phyloP scores from a whole-genome alignment of 2,113 vertebrate species.

The Siphamia tubifer region DNA sequence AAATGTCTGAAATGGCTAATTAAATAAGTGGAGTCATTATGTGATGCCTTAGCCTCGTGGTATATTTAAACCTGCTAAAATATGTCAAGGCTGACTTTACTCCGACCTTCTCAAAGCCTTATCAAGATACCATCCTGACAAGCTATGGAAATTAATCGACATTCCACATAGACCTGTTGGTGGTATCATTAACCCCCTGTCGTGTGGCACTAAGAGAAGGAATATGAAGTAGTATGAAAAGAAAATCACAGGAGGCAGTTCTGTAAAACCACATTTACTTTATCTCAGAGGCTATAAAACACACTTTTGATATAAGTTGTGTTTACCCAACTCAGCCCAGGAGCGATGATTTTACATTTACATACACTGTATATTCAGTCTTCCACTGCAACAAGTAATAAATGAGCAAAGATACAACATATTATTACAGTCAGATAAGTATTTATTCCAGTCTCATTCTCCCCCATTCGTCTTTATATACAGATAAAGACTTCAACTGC shows the following conservation, averaged over 20 bases:
- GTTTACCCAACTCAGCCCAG: neutral
- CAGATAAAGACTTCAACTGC: neutral
- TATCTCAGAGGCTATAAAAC: neutral
- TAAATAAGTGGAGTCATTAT: neutral
- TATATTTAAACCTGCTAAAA: neutral
- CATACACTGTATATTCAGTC: neutral
- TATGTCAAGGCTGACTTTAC: neutral
- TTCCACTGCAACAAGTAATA: neutral
- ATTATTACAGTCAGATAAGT: neutral
- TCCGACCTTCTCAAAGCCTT: neutral
- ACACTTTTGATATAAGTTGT: neutral
- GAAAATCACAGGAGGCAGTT: neutral
- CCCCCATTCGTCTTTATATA: neutral
- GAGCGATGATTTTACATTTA: neutral
- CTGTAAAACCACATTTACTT: neutral
- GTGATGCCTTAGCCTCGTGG: neutral
- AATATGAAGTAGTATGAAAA: neutral
- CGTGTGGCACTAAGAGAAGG: neutral
- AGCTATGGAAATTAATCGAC: neutral
- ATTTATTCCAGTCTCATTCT: neutral
- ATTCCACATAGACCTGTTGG: neutral
- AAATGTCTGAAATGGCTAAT: constrained; percentile 2
- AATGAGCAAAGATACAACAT: neutral
- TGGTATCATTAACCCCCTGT: neutral
- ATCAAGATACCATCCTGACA: neutral